Base-by-base conservation (phyloP, 2,797 vertebrate species). In the Molossus alvarezi region DNA sequence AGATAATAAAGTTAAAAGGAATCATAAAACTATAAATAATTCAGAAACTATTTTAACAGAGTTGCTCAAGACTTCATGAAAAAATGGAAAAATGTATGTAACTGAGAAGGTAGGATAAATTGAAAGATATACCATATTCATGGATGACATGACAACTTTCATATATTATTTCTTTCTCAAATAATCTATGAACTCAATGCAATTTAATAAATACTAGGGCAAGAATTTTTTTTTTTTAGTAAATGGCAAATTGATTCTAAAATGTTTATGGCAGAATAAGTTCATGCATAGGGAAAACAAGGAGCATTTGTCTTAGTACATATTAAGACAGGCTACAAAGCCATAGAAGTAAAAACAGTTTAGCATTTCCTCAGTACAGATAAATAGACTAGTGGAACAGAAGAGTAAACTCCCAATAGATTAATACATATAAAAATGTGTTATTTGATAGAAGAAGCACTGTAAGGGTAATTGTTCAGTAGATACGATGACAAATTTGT, bases 1-100 rank as follows among this genome's bases (percentile, higher is more conserved):
- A 64, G 12, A 27, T 91, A 33, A 29, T 73, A 73, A 17, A 64
- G 20, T 88, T 57, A 69, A 88, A 95, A 37, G n/a, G 81, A 82
- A 88, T 53, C 60, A 60, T 6, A 83, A 92, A 87, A 62, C 25
- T 64, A 48, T 81, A 55, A 79, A 12, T 55, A 23, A 69, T 45
- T 83, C 4, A 83, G 14, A 23, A 77, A 82, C 41, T 23, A 60
- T 11, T 60, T 91, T 91, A 86, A 45, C 33, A 87, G 60, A 57
- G 17, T 15, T 88, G 25, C n/a, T 53, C 18, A 83, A 76, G 29
- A 57, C 33, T 25, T 81, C 65, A 73, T 45, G 41, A 88, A 62
- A 92, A 88, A 53, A 27, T 55, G 67, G 57, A 67, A 75, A 88
- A 88, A 27, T 48, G 9, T 21, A 11, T 72, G 20, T 37, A 45